Evolutionary conservation across 2,888 invertebrate species (phyloP), one percentile per base, ranked within the genome.

Genomic region (Zelleria hepariella): DNA sequence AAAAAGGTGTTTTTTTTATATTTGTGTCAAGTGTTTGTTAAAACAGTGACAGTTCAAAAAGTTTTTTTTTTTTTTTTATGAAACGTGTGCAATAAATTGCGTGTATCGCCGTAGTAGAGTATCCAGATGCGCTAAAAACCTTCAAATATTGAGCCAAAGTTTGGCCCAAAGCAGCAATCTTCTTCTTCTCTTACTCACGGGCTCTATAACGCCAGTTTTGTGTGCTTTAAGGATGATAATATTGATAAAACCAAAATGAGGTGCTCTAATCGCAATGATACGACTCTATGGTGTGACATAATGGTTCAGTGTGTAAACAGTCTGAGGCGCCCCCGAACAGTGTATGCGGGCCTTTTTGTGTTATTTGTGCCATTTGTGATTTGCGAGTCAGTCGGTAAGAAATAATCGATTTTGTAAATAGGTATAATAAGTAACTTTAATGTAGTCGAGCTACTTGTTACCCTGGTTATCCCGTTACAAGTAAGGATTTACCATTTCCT

Each of bases 331-430:
- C 70, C 68, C 59, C 63, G 68, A 26, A 63, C 59, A 48, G 60
- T 78, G 61, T 80, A 85, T 83, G 82, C 83, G 82, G 80, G 85
- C 66, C 63, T 86, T 63, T 65, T 84, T 67, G 63, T 82, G 68
- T 71, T 69, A 67, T 71, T 78, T 66, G 76, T 83, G 74, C 80
- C 84, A 75, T 76, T 72, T 57, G 77, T 78, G 32, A 67, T 79
- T 26, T 73, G 82, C 70, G 69, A 74, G 66, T 62, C 77, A 79
- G 32, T 42, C 1, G 84, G 86, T 83, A 68, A 72, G 68, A 59
- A 15, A n/a, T n/a, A n/a, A 49, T 4, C 21, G 20, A 18, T 49
- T 21, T 21, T 2, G n/a, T 48, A 48, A 18, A n/a, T n/a, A n/a
- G n/a, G n/a, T n/a, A n/a, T n/a, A n/a, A n/a, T n/a, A n/a, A n/a